Evolutionary conservation across 2,888 invertebrate species (phyloP), one percentile per base, ranked within the genome.

Genomic region (Ischnus inquisitorius): DNA sequence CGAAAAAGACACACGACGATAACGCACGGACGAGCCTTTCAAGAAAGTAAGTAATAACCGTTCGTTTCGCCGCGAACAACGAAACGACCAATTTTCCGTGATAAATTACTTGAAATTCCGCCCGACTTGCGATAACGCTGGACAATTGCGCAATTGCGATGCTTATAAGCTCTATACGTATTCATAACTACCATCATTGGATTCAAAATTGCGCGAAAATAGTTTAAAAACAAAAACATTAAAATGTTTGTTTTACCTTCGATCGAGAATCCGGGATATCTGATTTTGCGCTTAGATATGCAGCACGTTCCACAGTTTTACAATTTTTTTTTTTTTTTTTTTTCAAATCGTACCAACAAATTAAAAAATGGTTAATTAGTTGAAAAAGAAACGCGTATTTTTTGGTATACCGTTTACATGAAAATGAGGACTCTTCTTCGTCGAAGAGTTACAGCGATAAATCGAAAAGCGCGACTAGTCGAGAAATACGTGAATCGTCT

Each of bases 61-160:
- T 25, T 5, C 46, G 43, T 39, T 25, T 46, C n/a, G 43, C 43
- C 46, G 46, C 28, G n/a, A 5, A 34, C 19, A 69, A 28, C 12
- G 48, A 67, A n/a, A 5, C 16, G 25, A 25, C n/a, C 64, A 65
- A 79, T 72, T 67, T 79, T 57, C 46, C 39, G 67, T 57, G 72
- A 34, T 72, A 72, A 79, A 65, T n/a, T 72, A 74, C 79, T 74
- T 60, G 22, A 54, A 43, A 57, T n/a, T 43, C 41, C 12, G 46
- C 16, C 16, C 28, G 14, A 3, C 25, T 12, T 14, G 60, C 28
- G 60, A 60, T 60, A 60, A 60, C 60, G 5, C 5, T 28, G 25
- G 25, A 28, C n/a, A 65, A 72, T 65, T 72, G n/a, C 67, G 39
- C 25, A 60, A 60, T 25, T n/a, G 25, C n/a, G 6, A 1, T 28